A percentile compares a stretch with the other conserved stretches of the same genome.
Conservation (phyloP, 35 echinoderm and acorn worm species). For the Diadema setosum region DNA sequence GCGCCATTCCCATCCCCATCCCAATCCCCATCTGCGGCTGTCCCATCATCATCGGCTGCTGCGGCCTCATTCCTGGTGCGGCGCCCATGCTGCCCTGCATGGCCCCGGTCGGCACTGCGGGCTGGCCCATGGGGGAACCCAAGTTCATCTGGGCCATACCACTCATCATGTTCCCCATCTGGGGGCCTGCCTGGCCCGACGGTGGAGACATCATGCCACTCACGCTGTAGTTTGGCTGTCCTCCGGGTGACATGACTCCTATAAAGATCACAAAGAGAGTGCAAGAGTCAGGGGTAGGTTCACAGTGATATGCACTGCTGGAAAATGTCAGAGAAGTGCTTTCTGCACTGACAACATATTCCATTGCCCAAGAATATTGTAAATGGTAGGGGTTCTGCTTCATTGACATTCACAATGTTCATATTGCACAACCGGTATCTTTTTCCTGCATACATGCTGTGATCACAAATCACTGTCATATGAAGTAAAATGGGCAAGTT, state of each 20-base stretch:
- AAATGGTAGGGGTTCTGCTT: too few species aligned
- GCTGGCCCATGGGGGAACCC: conserved; percentile 3
- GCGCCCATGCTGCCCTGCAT: conserved; percentile 72
- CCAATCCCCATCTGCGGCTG: conserved; percentile 6
- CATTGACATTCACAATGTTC: too few species aligned
- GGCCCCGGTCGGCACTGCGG: conserved; percentile 49
- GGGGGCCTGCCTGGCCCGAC: background rate
- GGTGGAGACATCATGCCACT: background rate
- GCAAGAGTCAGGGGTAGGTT: background rate
- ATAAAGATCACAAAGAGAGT: background rate
- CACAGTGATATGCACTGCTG: background rate
- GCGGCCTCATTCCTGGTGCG: background rate
- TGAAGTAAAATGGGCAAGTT: too few species aligned
- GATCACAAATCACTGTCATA: too few species aligned
- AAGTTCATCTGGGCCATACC: conserved; percentile 76
- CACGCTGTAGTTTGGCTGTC: background rate
- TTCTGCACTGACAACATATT: too few species aligned
- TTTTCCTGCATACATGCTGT: too few species aligned
- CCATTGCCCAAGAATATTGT: too few species aligned
- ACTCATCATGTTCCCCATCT: conserved; percentile 21
- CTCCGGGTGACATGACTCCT: background rate
- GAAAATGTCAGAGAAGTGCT: too few species aligned
- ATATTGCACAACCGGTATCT: too few species aligned
- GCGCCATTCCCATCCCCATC: background rate
- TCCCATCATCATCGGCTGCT: conserved; percentile 18